Evolutionary conservation across 2,113 vertebrate species (phyloP).

Genomic region (Parus major): DNA sequence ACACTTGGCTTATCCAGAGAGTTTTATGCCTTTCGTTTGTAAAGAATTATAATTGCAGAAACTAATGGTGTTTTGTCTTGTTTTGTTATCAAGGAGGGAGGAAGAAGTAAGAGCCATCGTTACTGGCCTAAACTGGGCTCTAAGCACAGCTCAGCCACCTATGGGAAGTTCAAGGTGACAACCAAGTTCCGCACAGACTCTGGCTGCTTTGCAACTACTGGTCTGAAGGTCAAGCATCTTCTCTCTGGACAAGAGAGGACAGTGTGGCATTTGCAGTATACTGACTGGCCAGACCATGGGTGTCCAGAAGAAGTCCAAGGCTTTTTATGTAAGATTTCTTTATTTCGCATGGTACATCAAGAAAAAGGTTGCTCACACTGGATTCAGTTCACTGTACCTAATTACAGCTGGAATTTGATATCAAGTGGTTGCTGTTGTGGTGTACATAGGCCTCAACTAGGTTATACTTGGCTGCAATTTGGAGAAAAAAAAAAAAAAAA

Average conservation of each 20-base stretch:
- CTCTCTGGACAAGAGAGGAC: conserved; percentile 83
- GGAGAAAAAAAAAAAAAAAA: neutral
- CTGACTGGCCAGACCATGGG: conserved; percentile 87
- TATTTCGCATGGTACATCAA: neutral
- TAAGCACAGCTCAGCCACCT: conserved; percentile 86
- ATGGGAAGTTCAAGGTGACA: conserved; percentile 87
- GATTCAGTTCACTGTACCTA: neutral
- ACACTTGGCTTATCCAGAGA: neutral
- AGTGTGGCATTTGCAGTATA: conserved; percentile 87
- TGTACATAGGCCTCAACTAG: neutral
- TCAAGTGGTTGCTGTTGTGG: neutral
- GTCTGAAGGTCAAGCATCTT: conserved; percentile 86
- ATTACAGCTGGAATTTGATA: neutral
- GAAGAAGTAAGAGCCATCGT: conserved; percentile 83
- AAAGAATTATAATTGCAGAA: neutral
- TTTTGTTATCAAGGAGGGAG: conserved; percentile 75
- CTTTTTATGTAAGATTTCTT: conserved; percentile 86
- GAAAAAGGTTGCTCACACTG: neutral
- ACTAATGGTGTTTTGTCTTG: neutral
- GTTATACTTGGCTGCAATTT: neutral
- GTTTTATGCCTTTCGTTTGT: neutral
- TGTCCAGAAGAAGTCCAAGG: conserved; percentile 93
- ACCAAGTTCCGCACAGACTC: conserved; percentile 88
- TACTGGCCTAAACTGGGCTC: conserved; percentile 88
- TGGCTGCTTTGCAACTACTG: conserved; percentile 85